Evolutionary conservation across 2,797 vertebrate genomes (phyloP), one percentile per base, ranked within the genome.

Genomic region (Ceyx erithaca): DNA sequence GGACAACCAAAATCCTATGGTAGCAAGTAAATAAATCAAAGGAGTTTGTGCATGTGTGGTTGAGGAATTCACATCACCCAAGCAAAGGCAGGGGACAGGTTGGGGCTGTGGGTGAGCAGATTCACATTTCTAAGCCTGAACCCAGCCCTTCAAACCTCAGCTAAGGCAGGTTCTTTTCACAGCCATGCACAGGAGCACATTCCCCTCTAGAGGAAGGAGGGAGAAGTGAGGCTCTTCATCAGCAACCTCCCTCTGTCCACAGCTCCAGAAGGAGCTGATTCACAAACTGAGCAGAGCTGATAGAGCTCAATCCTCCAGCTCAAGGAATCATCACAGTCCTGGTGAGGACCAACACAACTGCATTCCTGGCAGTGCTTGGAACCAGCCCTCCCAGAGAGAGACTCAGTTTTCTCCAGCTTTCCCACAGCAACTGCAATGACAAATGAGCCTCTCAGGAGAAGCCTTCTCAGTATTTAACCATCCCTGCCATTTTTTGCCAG

Each of bases 181-280:
- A 49, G 46, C 49, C 23, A 1, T 2, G 43, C 41, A 55, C 63
- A 46, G 92, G 2, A 52, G 33, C 83, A 73, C 70, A 14, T 33
- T 89, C 51, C 92, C 92, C 94, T 92, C 94, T 92, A 85, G 89
- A 79, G 93, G 94, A 68, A 71, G 72, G 30, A 88, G 12, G 43
- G 57, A 71, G 79, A 82, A 84, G 37, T 9, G 61, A 75, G 14
- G 46, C 45, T 76, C 20, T 19, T n/a, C 51, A 8, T 8, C 49
- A 6, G 11, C 37, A 54, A 6, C 10, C 0, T 43, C 40, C n/a
- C 28, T 23, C 59, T 8, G 33, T 41, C 22, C 63, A 15, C 25
- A 6, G 57, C 43, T 61, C 71, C 14, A 2, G 33, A 33, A 33
- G 31, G 0, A 75, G 46, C 20, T 2, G 0, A n/a, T 73, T 90